Conservation (phyloP, 1,140 invertebrate species). For the Hirudo medicinalis region DNA sequence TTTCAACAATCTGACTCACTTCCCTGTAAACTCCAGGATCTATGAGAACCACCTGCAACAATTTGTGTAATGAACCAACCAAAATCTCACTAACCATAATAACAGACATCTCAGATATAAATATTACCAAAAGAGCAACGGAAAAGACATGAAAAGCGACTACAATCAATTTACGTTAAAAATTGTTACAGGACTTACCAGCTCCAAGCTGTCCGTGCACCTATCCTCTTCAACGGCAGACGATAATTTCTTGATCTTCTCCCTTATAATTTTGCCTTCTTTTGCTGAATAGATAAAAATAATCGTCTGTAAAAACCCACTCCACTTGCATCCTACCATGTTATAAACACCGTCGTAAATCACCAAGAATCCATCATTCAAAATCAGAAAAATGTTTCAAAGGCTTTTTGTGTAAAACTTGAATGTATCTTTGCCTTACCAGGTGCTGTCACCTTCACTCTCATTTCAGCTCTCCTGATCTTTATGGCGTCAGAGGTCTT, state of each 20-base stretch:
- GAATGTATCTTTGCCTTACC: slow-evolving; percentile 14
- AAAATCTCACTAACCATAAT: background rate
- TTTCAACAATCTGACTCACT: slow-evolving; percentile 67
- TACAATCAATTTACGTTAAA: background rate
- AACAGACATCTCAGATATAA: background rate
- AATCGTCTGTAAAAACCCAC: background rate
- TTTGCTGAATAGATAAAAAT: slow-evolving; percentile 46
- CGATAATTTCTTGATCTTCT: slow-evolving; percentile 58
- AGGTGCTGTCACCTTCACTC: slow-evolving; percentile 58
- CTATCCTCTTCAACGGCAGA: slow-evolving; percentile 65
- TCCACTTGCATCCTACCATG: background rate
- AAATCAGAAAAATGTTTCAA: slow-evolving; percentile 4
- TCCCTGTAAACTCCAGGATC: slow-evolving; percentile 83
- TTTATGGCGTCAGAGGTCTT: slow-evolving; percentile 61
- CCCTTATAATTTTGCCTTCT: slow-evolving; percentile 54
- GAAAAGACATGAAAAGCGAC: background rate
- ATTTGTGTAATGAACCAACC: background rate
- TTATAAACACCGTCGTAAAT: too few species aligned
- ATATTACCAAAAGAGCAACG: background rate
- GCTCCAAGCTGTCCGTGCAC: slow-evolving; percentile 59
- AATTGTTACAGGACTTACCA: slow-evolving; percentile 43
- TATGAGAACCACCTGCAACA: slow-evolving; percentile 59
- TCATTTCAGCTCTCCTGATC: slow-evolving; percentile 89
- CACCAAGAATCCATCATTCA: too few species aligned
- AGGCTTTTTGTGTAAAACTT: background rate